Conservation (phyloP, 1,140 invertebrate genomes). For the Drosophila nasuta region DNA sequence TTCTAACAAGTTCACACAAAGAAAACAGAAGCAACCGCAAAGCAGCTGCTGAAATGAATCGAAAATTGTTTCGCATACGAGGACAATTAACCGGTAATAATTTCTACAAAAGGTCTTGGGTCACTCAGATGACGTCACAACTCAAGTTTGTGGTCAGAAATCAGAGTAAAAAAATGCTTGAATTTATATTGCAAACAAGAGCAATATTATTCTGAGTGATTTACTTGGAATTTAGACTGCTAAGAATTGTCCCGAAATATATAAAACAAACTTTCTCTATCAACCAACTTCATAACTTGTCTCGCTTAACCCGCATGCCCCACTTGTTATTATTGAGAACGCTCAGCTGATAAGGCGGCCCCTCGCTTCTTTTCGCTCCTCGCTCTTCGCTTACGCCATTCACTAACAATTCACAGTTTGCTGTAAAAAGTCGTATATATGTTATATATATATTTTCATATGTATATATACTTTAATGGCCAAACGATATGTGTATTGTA, state of each 20-base stretch:
- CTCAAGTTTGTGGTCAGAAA: too few relatives aligned
- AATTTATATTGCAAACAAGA: too few relatives aligned
- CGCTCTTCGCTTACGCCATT: too few relatives aligned
- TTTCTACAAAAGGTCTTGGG: slow-evolving; percentile 2
- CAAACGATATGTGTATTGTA: slow-evolving; percentile 22
- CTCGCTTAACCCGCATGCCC: slow-evolving; percentile 35
- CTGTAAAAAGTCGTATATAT: slow-evolving; percentile 56
- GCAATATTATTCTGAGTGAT: too few relatives aligned
- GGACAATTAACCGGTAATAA: slow-evolving; percentile 35
- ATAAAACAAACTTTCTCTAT: neutral
- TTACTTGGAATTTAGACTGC: neutral
- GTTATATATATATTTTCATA: slow-evolving; percentile 10
- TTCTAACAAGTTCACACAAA: slow-evolving; percentile 37
- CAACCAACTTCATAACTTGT: slow-evolving; percentile 12
- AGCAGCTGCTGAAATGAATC: slow-evolving; percentile 23
- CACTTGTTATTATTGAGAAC: slow-evolving; percentile 48
- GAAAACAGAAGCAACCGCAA: slow-evolving; percentile 7
- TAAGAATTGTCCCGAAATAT: neutral
- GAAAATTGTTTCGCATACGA: slow-evolving; percentile 33
- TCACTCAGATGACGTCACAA: too few relatives aligned
- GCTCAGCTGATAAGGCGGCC: slow-evolving; percentile 59
- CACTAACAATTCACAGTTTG: slow-evolving; percentile 50
- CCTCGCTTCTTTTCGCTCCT: too few relatives aligned
- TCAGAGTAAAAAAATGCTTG: too few relatives aligned
- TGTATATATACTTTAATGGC: slow-evolving; percentile 11